Conservation (phyloP, 2,888 invertebrate species). For the Pseudococcus jackbeardsleyi region DNA sequence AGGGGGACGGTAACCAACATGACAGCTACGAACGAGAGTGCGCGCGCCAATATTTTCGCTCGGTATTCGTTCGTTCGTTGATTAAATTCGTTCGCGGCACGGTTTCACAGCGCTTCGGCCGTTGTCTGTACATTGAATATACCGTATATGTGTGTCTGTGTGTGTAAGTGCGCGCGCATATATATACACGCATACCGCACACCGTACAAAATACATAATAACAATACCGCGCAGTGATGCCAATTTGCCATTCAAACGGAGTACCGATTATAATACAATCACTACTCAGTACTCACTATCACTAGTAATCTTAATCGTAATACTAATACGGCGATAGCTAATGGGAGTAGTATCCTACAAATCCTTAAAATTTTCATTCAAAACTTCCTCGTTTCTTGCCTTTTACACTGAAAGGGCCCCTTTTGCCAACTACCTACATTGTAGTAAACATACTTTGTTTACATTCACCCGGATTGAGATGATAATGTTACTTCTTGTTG, state of each 20-base stretch:
- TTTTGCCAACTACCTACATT: no score
- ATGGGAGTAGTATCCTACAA: no score
- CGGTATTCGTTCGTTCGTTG: background rate
- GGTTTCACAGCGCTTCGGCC: background rate
- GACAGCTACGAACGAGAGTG: background rate
- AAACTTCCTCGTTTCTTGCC: no score
- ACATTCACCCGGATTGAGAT: no score
- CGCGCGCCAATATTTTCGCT: constrained; percentile 3
- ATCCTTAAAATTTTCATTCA: no score
- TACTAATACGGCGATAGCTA: no score
- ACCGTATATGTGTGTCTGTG: no score
- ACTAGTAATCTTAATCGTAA: no score
- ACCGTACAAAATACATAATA: background rate
- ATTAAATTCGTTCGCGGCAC: background rate
- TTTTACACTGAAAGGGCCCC: no score
- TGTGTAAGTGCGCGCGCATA: background rate
- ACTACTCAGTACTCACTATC: background rate
- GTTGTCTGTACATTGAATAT: background rate
- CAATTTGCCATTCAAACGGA: background rate
- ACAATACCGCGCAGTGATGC: background rate
- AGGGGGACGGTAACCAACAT: background rate
- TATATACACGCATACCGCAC: background rate
- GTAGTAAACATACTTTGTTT: no score
- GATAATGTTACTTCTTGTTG: no score
- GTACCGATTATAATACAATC: background rate